phyloP scores from a whole-genome alignment of 2,113 vertebrate genomes.

The Pipra filicauda region DNA sequence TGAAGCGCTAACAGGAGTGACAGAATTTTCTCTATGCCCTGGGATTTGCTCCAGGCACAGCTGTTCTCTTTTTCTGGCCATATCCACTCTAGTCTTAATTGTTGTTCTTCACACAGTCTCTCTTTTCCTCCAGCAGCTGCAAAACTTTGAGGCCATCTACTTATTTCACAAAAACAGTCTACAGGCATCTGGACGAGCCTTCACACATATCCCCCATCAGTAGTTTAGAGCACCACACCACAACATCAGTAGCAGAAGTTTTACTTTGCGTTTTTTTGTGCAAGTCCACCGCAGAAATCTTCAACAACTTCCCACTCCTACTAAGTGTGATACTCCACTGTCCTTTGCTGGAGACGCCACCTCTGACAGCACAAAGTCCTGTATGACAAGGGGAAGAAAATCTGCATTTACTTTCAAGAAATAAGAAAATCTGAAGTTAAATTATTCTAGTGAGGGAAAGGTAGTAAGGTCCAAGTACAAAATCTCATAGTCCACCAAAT shows the following conservation, averaged over 20 bases:
- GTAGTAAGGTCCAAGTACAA: neutral
- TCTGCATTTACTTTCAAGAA: neutral
- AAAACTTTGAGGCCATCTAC: neutral
- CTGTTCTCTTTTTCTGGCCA: neutral
- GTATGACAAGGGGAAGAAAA: neutral
- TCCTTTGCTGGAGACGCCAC: neutral
- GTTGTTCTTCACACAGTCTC: neutral
- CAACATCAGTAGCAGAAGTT: neutral
- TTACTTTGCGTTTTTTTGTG: constrained; percentile 1
- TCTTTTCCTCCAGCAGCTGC: neutral
- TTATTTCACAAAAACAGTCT: neutral
- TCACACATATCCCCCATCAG: neutral
- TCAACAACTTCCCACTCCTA: neutral
- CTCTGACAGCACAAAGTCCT: neutral
- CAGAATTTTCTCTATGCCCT: neutral
- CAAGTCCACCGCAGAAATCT: neutral
- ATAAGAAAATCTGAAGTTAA: neutral
- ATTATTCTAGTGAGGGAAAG: neutral
- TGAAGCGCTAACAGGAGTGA: fast-evolving
- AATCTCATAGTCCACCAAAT: neutral
- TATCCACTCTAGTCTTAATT: neutral
- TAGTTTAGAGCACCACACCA: neutral
- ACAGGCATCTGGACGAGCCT: neutral
- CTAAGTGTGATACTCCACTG: neutral
- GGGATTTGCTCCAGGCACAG: neutral